Base-by-base conservation (phyloP, 2,888 invertebrate species). In the Habrosyne pyritoides region DNA sequence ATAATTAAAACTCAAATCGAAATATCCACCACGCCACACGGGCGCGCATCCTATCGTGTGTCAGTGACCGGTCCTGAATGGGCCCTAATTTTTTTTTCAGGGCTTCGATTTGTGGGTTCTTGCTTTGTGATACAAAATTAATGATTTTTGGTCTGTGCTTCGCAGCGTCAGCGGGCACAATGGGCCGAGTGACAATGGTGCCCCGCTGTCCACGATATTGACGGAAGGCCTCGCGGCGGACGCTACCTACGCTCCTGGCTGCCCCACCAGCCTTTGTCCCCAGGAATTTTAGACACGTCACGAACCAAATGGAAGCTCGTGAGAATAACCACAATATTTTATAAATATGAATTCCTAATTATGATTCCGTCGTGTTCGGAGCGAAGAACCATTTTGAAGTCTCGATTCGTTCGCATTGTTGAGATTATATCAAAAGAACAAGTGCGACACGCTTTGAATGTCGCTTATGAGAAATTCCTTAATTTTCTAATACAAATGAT, bases 71-170 rank as follows among this genome's bases (percentile, higher is more conserved):
- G 71, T 72, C 73, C 79, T 89, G 84, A 89, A 91, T 90, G 83
- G 79, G 67, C 75, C 81, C 83, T 84, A 84, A 84, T 86, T 89
- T 91, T 89, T 56, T 81, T 89, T 87, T 78, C 86, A 86, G 83
- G 66, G 73, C 77, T 84, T 89, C 89, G 87, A 90, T 90, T 89
- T 90, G 91, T 91, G 92, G 87, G 91, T 90, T 89, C 91, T 83
- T 79, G 88, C 91, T 90, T 92, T 92, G 92, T 91, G 90, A 83
- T 90, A 86, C 81, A 87, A 89, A 91, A 92, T 92, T 92, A 92
- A 92, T 92, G 92, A 91, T 91, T 92, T 91, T 88, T 87, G 87
- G 91, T 87, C 90, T 89, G 88, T 83, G 85, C 86, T 84, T 78
- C 79, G 83, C 79, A 77, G 82, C 83, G 83, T 82, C 82, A 77